These are phyloP conservation scores for Erebia ligea DNA, from an alignment of 2,888 invertebrate genomes.

Conservation along the genomic window DNA sequence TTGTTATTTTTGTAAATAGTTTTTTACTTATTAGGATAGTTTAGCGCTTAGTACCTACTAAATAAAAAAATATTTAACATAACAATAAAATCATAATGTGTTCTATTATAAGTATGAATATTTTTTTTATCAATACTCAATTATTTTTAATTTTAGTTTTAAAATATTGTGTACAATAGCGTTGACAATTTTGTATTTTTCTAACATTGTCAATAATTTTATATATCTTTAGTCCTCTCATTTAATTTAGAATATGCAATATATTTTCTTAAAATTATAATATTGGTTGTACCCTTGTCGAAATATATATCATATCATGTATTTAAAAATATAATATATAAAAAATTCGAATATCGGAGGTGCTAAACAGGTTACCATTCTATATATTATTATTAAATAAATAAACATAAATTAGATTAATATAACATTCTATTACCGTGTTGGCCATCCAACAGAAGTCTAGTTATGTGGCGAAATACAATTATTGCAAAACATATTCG, in stretches of 20 bases:
- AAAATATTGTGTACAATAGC: conserved; percentile 39
- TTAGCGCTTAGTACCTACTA: conserved; percentile 11
- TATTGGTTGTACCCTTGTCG: conserved; percentile 9
- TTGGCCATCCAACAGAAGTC: neutral
- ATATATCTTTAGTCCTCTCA: conserved; percentile 49
- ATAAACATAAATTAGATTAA: conserved; percentile 7
- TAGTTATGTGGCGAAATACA: neutral
- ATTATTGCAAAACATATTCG: neutral
- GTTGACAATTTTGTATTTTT: conserved; percentile 52
- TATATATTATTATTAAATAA: conserved; percentile 32
- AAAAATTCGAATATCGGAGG: conserved; percentile 57
- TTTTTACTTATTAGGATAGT: conserved; percentile 6
- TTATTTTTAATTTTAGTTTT: conserved; percentile 40
- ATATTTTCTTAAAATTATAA: conserved; percentile 12
- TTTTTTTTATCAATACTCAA: conserved; percentile 48
- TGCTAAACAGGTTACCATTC: conserved; percentile 76
- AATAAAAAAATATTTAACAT: conserved; percentile 34
- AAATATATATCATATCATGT: neutral
- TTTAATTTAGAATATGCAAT: conserved; percentile 22
- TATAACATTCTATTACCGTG: neutral
- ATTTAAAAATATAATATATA: neutral
- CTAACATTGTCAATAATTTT: conserved; percentile 32
- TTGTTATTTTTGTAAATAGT: conserved; percentile 30
- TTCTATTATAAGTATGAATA: conserved; percentile 34
- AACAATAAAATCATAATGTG: conserved; percentile 21